These are phyloP conservation scores for Megaceryle torquata DNA, from an alignment of 2,113 vertebrate genomes.

Conservation along the genomic window DNA sequence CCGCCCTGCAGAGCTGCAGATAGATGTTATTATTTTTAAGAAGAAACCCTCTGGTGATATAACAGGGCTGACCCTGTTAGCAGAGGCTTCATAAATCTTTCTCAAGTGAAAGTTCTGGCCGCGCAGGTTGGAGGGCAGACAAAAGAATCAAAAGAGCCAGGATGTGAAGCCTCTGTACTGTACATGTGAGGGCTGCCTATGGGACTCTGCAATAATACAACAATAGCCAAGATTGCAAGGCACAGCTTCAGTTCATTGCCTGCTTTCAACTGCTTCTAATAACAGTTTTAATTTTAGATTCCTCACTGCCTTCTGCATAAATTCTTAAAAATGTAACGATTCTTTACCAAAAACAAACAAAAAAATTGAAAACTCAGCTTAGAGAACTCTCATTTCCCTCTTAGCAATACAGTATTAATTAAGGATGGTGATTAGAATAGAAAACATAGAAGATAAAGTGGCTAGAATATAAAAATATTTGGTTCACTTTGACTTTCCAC, in stretches of 20 bases:
- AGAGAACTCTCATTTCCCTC: neutral
- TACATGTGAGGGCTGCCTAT: slow-evolving; percentile 76
- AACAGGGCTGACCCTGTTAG: slow-evolving; percentile 81
- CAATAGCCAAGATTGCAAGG: slow-evolving; percentile 80
- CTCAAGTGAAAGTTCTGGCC: slow-evolving; percentile 86
- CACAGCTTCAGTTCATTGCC: slow-evolving; percentile 70
- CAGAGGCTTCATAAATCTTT: slow-evolving; percentile 90
- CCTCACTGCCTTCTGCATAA: slow-evolving; percentile 46
- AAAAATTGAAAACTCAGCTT: neutral
- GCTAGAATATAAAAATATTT: neutral
- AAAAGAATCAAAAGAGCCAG: slow-evolving; percentile 87
- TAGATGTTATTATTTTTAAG: slow-evolving; percentile 92
- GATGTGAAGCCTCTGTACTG: slow-evolving; percentile 82
- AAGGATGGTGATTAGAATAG: neutral
- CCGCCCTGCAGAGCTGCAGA: slow-evolving; percentile 72
- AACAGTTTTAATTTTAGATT: slow-evolving; percentile 71
- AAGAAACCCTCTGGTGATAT: slow-evolving; percentile 84
- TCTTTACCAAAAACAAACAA: neutral
- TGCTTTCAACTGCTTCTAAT: slow-evolving; percentile 74
- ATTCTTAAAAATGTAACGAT: neutral
- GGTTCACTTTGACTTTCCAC: neutral
- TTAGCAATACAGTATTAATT: neutral
- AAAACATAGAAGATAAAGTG: neutral
- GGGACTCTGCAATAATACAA: slow-evolving; percentile 90
- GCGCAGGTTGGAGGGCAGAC: slow-evolving; percentile 84